phyloP scores from a whole-genome alignment of 35 echinoderm and acorn worm genomes.

The Lytechinus variegatus region DNA sequence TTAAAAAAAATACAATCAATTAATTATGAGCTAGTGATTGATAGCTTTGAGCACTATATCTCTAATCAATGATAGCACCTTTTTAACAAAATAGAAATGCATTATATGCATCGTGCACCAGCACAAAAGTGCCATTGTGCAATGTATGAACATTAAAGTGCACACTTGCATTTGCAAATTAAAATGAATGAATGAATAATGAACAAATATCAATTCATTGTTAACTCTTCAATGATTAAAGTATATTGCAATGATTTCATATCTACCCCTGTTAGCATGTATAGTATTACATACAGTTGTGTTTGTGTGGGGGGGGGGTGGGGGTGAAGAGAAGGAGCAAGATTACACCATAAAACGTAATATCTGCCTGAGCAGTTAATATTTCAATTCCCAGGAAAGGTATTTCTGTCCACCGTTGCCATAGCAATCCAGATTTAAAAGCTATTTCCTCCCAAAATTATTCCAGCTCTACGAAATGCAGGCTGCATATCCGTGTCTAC shows the following conservation, averaged over 20 bases:
- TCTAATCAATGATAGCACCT: too few relatives aligned
- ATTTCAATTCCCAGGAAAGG: background rate
- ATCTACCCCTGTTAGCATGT: background rate
- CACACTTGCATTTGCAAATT: too few relatives aligned
- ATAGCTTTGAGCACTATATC: too few relatives aligned
- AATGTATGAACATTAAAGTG: too few relatives aligned
- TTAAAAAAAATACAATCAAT: too few relatives aligned
- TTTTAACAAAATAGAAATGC: too few relatives aligned
- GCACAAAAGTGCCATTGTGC: too few relatives aligned
- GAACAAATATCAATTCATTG: too few relatives aligned
- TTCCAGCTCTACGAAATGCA: background rate
- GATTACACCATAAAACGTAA: background rate
- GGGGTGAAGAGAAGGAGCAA: background rate
- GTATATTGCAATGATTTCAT: background rate
- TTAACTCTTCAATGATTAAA: background rate
- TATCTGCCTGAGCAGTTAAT: background rate
- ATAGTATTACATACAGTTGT: too few relatives aligned
- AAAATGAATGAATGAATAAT: too few relatives aligned
- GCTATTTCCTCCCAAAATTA: background rate
- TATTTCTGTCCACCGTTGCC: background rate
- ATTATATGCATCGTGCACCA: too few relatives aligned
- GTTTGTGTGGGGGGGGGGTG: background rate
- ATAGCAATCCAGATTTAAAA: constrained; percentile 14
- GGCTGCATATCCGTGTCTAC: background rate
- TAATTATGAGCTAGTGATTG: too few relatives aligned